These are phyloP conservation scores for Leptarthrus brevirostris DNA, from an alignment of 2,888 invertebrate species.

Conservation along the genomic window DNA sequence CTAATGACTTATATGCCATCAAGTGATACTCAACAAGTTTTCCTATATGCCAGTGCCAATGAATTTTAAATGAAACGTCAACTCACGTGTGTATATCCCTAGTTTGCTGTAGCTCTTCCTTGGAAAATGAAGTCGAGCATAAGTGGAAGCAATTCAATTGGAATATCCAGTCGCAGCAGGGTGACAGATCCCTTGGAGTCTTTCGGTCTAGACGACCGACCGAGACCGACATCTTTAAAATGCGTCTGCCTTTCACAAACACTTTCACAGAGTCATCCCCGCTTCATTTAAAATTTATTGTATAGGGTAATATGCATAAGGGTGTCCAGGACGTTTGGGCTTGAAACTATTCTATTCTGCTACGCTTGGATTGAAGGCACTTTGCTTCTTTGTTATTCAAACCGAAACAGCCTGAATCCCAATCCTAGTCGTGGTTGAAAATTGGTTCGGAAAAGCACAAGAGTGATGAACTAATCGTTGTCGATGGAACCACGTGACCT, in stretches of 20 bases:
- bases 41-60: constrained; percentile 19
- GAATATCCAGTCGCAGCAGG: background rate
- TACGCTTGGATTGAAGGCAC: background rate
- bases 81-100: constrained; percentile 14
- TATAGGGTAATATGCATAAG: constrained; percentile 16
- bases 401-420: background rate
- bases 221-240: constrained; percentile 7
- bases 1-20: constrained; percentile 3
- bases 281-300: constrained; percentile 35
- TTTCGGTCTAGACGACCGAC: constrained; percentile 1
- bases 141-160: constrained; percentile 17
- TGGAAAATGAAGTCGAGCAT: background rate
- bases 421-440: background rate
- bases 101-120: background rate
- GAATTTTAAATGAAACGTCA: constrained; percentile 31
- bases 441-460: background rate
- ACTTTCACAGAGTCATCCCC: background rate
- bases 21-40: constrained; percentile 27
- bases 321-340: constrained; percentile 1
- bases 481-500: constrained; percentile 17
- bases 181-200: constrained; percentile 9
- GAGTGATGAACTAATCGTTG: constrained; percentile 19
- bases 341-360: constrained; percentile 1
- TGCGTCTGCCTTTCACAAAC: background rate
- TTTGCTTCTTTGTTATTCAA: constrained; percentile 22